A percentile compares a stretch with the other conserved stretches of the same genome.
These are phyloP conservation scores for Sebastes reedi DNA, from an alignment of 2,797 vertebrate genomes.

Conservation along the genomic window DNA sequence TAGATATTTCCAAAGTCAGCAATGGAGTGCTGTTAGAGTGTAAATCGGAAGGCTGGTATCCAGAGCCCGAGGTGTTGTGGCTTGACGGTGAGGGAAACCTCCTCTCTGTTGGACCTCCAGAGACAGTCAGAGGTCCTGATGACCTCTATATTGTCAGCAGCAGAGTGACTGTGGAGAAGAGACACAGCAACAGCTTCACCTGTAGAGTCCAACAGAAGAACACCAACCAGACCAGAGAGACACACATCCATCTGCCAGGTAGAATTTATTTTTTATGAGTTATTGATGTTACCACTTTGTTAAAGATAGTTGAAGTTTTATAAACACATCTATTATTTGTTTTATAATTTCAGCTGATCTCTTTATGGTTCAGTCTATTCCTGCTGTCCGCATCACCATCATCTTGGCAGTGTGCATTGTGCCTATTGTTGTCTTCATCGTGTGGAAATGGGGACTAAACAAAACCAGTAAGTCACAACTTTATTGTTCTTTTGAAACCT, in stretches of 20 bases:
- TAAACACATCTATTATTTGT: not conserved
- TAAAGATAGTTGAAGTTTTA: not conserved
- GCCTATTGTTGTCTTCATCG: not conserved
- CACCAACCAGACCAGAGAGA: too few relatives aligned
- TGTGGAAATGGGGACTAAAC: not conserved
- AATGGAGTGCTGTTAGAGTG: not conserved
- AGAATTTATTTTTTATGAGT: not conserved
- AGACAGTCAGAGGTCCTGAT: too few relatives aligned
- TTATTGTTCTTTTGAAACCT: not conserved
- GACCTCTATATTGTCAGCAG: too few relatives aligned
- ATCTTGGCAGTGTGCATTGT: not conserved
- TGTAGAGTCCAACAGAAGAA: too few relatives aligned
- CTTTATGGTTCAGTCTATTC: fast-evolving
- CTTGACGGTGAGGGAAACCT: not conserved
- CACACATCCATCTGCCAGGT: not conserved
- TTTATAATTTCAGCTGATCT: not conserved
- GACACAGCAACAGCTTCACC: too few relatives aligned
- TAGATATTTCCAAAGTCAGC: not conserved
- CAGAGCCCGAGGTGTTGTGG: slow-evolving; percentile 3
- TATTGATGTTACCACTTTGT: not conserved
- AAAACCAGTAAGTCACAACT: not conserved
- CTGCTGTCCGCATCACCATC: not conserved
- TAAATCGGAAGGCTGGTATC: not conserved
- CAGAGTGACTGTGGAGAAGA: too few relatives aligned
- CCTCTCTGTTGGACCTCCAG: too few relatives aligned